Percentiles rank a stretch among this genome's conserved stretches.
These are phyloP conservation scores for Octopus sinensis DNA, from an alignment of 1,140 invertebrate genomes.

Conservation along the genomic window DNA sequence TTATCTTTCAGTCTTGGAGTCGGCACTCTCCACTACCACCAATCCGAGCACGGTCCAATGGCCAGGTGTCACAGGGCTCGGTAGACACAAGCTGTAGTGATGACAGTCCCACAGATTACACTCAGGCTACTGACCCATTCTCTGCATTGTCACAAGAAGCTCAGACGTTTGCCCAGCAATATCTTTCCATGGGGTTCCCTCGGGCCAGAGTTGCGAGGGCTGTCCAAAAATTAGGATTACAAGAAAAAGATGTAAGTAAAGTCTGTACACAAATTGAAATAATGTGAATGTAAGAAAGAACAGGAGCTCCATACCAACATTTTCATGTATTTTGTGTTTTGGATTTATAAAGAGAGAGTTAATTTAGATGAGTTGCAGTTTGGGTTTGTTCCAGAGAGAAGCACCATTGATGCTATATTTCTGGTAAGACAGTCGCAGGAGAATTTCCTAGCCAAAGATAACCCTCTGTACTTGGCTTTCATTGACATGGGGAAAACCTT, in stretches of 20 bases:
- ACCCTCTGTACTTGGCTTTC: no score
- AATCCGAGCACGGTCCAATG: neutral
- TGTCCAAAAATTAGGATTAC: slow-evolving; percentile 70
- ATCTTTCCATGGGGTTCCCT: slow-evolving; percentile 82
- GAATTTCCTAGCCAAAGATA: no score
- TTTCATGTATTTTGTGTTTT: no score
- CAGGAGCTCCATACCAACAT: no score
- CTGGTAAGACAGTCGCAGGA: no score
- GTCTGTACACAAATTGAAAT: no score
- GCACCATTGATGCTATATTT: no score
- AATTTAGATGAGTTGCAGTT: no score
- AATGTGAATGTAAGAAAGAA: no score
- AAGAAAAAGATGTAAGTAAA: slow-evolving; percentile 76
- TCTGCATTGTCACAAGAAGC: slow-evolving; percentile 62
- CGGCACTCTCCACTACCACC: slow-evolving; percentile 35
- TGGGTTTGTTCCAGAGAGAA: no score
- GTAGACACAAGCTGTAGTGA: slow-evolving; percentile 5
- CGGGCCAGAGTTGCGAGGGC: slow-evolving; percentile 73
- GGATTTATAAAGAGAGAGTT: no score
- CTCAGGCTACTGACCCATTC: slow-evolving; percentile 58
- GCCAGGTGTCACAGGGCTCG: neutral
- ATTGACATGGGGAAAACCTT: no score
- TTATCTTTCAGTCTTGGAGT: slow-evolving; percentile 37
- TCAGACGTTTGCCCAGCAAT: slow-evolving; percentile 68
- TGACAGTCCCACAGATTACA: slow-evolving; percentile 20